Conservation (phyloP, 2,797 vertebrate genomes). For the Sebastes cheni region DNA sequence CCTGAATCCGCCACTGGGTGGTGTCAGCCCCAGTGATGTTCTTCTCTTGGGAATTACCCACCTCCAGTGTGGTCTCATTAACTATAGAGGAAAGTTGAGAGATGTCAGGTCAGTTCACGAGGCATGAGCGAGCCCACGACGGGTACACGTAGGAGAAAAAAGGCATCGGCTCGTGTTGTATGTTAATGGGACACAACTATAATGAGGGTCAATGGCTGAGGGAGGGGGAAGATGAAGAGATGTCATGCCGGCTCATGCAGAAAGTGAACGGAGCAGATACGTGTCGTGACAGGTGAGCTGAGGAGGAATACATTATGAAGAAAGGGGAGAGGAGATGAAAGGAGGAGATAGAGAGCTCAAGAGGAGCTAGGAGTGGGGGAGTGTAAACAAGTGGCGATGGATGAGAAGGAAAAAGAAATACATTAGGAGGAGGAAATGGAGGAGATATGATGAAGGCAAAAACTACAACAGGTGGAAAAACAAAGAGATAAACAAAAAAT, state of each 20-base stretch:
- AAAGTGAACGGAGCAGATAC: conserved; percentile 57
- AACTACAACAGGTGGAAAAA: conserved; percentile 2
- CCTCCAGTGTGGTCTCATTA: conserved; percentile 86
- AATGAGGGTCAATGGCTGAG: conserved; percentile 60
- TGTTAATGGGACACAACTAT: conserved; percentile 47
- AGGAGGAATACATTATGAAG: conserved; percentile 75
- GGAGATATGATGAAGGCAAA: not conserved
- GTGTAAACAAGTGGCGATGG: conserved; percentile 59
- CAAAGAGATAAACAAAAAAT: not conserved
- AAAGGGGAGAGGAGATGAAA: conserved; percentile 60
- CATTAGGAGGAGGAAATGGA: conserved; percentile 3
- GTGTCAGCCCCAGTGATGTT: conserved; percentile 81
- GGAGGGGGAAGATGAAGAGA: conserved; percentile 55
- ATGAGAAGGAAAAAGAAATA: conserved; percentile 8
- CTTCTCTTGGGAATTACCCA: conserved; percentile 80
- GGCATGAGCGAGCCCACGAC: conserved; percentile 18
- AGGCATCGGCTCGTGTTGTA: conserved; percentile 36
- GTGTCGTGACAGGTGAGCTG: conserved; percentile 73
- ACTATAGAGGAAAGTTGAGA: conserved; percentile 80
- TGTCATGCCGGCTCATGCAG: conserved; percentile 61
- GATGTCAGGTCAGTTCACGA: conserved; percentile 65
- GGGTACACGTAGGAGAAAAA: conserved; percentile 4
- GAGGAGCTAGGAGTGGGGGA: conserved; percentile 11
- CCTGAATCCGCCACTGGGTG: conserved; percentile 83
- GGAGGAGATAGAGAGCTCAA: conserved; percentile 49